Conservation (phyloP, 2,113 vertebrate species). For the Chaenocephalus aceratus region DNA sequence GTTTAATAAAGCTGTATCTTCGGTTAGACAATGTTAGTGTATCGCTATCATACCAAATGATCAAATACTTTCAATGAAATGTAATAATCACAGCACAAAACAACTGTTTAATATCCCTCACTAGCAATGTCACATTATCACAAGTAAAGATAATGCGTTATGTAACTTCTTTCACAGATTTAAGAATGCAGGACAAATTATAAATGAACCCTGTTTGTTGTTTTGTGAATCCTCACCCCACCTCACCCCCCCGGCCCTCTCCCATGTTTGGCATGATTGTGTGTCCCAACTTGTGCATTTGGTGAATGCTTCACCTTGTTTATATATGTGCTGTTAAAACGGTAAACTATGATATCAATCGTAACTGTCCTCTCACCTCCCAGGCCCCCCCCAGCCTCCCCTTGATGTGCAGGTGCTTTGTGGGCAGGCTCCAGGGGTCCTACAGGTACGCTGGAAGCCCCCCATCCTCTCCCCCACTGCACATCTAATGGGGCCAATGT, state of each 20-base stretch:
- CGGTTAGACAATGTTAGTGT: background rate
- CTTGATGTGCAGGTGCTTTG: conserved; percentile 90
- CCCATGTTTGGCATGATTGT: conserved; percentile 59
- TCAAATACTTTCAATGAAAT: background rate
- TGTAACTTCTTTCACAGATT: background rate
- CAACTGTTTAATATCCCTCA: conserved; percentile 38
- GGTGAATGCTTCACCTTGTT: conserved; percentile 49
- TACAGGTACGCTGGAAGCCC: conserved; percentile 93
- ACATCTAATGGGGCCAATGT: conserved; percentile 94
- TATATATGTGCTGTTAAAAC: background rate
- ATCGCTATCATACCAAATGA: background rate
- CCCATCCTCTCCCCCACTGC: conserved; percentile 88
- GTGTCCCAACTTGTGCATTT: conserved; percentile 44
- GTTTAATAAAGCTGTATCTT: background rate
- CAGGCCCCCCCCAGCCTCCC: conserved; percentile 93
- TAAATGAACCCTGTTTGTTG: conserved; percentile 8
- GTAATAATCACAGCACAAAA: conserved; percentile 9
- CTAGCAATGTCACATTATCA: conserved; percentile 9
- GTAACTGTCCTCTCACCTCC: conserved; percentile 15
- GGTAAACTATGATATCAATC: background rate
- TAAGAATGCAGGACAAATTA: conserved; percentile 12
- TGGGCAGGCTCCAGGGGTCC: conserved; percentile 85
- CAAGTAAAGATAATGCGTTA: conserved; percentile 3
- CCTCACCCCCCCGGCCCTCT: conserved; percentile 11
- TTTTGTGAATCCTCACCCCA: conserved; percentile 4